Conservation (phyloP, 1,140 invertebrate genomes). For the Pectinophora gossypiella region DNA sequence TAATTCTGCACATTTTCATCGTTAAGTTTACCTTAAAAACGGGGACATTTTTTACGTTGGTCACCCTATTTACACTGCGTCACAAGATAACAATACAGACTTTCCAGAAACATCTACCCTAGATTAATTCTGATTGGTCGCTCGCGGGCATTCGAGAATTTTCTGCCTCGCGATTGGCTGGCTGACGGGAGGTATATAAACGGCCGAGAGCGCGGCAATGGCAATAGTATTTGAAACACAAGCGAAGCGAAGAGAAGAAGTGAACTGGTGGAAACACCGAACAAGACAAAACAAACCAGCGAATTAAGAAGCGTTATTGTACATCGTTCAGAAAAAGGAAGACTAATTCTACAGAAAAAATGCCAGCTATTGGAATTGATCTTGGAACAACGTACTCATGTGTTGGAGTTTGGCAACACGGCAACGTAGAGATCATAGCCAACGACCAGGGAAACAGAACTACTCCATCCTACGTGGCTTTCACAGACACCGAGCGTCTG, state of each 20-base stretch:
- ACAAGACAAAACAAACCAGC: neutral
- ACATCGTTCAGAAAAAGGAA: neutral
- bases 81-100: no score
- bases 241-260: conserved; percentile 22
- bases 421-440: conserved; percentile 94
- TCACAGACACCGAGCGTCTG: conserved; percentile 91
- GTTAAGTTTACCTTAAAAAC: no score
- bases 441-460: conserved; percentile 96
- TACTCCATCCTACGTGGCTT: conserved; percentile 93
- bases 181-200: conserved; percentile 27
- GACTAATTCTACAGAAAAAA: no score
- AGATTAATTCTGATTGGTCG: conserved; percentile 23
- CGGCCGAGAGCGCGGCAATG: conserved; percentile 27
- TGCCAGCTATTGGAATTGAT: conserved; percentile 82
- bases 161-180: conserved; percentile 34
- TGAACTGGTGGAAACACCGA: conserved; percentile 4
- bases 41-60: neutral
- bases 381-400: conserved; percentile 87
- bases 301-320: neutral
- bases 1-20: no score
- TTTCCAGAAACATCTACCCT: conserved; percentile 28
- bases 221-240: conserved; percentile 39
- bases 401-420: conserved; percentile 87
- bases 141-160: conserved; percentile 22
- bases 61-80: no score